Conservation (phyloP, 2,888 invertebrate species). For the Cataglyphis livida region DNA sequence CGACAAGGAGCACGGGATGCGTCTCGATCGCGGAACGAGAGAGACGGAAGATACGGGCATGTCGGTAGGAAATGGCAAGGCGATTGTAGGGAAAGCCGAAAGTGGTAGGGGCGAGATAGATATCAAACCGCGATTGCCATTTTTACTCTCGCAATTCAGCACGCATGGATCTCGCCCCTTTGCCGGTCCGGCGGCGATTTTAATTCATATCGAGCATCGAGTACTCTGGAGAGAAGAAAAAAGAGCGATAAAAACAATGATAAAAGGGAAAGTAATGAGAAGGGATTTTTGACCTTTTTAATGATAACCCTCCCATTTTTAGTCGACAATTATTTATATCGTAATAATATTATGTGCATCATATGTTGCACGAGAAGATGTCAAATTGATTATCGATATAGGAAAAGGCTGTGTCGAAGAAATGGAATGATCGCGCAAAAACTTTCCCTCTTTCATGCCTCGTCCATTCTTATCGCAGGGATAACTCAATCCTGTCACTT, state of each 20-base stretch:
- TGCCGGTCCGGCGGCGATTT: conserved; percentile 57
- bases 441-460: conserved; percentile 64
- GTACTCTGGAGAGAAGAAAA: neutral
- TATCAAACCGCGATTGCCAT: conserved; percentile 84
- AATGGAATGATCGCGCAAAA: conserved; percentile 20
- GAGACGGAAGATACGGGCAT: conserved; percentile 40
- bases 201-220: conserved; percentile 56
- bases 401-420: neutral
- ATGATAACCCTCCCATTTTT: neutral
- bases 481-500: conserved; percentile 38
- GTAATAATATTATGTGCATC: conserved; percentile 8
- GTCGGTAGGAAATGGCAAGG: conserved; percentile 40
- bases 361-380: conserved; percentile 35
- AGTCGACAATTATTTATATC: conserved; percentile 28
- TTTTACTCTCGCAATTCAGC: conserved; percentile 79
- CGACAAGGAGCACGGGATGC: conserved; percentile 64
- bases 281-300: neutral
- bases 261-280: conserved; percentile 47
- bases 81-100: conserved; percentile 55
- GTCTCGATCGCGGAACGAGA: conserved; percentile 59
- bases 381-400: neutral
- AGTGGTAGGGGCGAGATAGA: conserved; percentile 65
- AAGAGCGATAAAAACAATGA: conserved; percentile 18
- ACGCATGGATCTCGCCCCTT: conserved; percentile 62
- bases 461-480: conserved; percentile 50